A percentile compares a stretch with the other conserved stretches of the same genome.
phyloP scores from a whole-genome alignment of 2,888 invertebrate species.

The Caenorhabditis macrosperma region DNA sequence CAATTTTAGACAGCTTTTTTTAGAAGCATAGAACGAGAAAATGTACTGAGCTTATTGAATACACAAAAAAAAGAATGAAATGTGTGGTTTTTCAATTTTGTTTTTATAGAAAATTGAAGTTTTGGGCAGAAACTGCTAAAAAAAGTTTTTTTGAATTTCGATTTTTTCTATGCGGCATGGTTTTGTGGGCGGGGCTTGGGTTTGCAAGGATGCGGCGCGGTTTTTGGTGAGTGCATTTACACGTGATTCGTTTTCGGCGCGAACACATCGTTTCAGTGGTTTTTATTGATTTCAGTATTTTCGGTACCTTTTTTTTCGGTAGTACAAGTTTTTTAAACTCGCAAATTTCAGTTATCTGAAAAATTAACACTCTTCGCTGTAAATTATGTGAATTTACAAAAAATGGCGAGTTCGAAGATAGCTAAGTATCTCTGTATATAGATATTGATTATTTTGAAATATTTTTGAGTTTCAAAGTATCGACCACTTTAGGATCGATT shows the following conservation, averaged over 20 bases:
- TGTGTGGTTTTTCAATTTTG: not conserved
- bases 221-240: not conserved
- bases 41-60: too few relatives aligned
- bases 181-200: conserved; percentile 6
- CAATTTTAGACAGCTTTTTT: not conserved
- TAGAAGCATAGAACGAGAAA: not conserved
- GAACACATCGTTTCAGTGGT: not conserved
- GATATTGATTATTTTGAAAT: too few relatives aligned
- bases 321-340: too few relatives aligned
- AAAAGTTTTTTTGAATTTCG: not conserved
- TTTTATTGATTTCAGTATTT: not conserved
- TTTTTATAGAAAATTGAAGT: not conserved
- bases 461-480: too few relatives aligned
- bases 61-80: not conserved
- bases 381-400: too few relatives aligned
- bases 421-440: too few relatives aligned
- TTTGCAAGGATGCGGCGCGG: not conserved
- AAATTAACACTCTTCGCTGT: too few relatives aligned
- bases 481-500: too few relatives aligned
- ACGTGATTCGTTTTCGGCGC: not conserved
- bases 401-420: too few relatives aligned
- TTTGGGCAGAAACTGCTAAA: not conserved
- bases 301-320: not conserved
- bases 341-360: too few relatives aligned
- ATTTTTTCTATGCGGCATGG: conserved; percentile 15